A percentile compares a stretch with the other conserved stretches of the same genome.
Evolutionary conservation across 2,888 invertebrate genomes (phyloP).

Genomic region (Taenaris catops): DNA sequence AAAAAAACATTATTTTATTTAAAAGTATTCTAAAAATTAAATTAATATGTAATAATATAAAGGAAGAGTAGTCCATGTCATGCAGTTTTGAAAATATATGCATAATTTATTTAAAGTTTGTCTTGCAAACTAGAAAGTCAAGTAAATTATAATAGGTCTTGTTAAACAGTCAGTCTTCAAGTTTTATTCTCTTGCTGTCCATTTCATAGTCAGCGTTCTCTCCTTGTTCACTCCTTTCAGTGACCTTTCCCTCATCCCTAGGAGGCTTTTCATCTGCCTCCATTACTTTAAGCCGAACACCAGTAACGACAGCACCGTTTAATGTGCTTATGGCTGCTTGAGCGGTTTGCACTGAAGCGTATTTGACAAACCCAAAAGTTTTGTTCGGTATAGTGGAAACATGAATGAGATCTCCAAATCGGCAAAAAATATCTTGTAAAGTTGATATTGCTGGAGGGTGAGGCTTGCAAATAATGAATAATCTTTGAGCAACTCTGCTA

Average conservation of each 20-base stretch:
- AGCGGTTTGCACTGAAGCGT: conserved; percentile 88
- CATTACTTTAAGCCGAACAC: conserved; percentile 90
- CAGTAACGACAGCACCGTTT: conserved; percentile 91
- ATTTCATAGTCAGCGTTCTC: conserved; percentile 35
- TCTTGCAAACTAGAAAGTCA: too few species aligned
- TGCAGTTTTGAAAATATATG: too few species aligned
- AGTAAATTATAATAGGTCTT: conserved; percentile 3
- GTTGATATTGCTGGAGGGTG: conserved; percentile 86
- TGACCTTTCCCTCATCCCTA: conserved; percentile 35
- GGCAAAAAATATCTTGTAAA: conserved; percentile 91
- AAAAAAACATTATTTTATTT: too few species aligned
- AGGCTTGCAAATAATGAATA: conserved; percentile 84
- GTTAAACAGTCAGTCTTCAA: conserved; percentile 26
- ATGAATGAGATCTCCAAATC: conserved; percentile 95
- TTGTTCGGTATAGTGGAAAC: conserved; percentile 93
- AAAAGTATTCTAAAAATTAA: too few species aligned
- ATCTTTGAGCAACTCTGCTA: conserved; percentile 82
- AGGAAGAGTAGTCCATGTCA: too few species aligned
- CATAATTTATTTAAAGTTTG: too few species aligned
- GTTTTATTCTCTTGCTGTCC: conserved; percentile 49
- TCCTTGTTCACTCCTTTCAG: conserved; percentile 30
- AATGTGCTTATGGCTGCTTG: conserved; percentile 84
- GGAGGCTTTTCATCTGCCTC: conserved; percentile 88
- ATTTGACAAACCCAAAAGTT: conserved; percentile 96
- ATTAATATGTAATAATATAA: too few species aligned